Conservation (phyloP, 2,113 vertebrate species). For the Eretmochelys imbricata region DNA sequence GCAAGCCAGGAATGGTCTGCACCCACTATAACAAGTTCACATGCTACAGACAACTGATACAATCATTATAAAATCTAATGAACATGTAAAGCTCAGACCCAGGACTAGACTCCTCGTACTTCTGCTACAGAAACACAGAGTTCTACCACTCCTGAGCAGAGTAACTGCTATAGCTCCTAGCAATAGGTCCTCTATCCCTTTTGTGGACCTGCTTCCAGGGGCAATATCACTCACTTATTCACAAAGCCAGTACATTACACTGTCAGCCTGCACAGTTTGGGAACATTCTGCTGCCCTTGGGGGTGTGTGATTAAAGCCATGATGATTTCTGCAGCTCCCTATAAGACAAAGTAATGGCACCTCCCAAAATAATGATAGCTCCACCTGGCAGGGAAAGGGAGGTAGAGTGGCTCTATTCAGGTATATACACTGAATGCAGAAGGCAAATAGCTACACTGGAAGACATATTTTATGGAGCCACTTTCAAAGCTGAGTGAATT, state of each 20-base stretch:
- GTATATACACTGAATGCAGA: neutral
- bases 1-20: neutral
- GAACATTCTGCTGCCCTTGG: neutral
- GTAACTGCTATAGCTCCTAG: rapidly evolving
- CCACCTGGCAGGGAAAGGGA: rapidly evolving
- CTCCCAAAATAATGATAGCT: neutral
- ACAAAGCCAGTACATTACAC: neutral
- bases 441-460: neutral
- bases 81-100: neutral
- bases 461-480: neutral
- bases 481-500: neutral
- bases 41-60: neutral
- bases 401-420: neutral
- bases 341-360: neutral
- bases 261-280: neutral
- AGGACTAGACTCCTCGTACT: neutral
- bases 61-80: neutral
- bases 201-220: neutral
- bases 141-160: neutral
- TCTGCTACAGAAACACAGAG: neutral
- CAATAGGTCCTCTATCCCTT: neutral
- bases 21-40: neutral
- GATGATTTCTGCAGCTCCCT: neutral
- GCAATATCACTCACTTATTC: neutral
- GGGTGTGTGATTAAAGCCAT: neutral